Evolutionary conservation across 2,797 vertebrate genomes (phyloP), one percentile per base, ranked within the genome.

Genomic region (Lycodopsis pacificus): DNA sequence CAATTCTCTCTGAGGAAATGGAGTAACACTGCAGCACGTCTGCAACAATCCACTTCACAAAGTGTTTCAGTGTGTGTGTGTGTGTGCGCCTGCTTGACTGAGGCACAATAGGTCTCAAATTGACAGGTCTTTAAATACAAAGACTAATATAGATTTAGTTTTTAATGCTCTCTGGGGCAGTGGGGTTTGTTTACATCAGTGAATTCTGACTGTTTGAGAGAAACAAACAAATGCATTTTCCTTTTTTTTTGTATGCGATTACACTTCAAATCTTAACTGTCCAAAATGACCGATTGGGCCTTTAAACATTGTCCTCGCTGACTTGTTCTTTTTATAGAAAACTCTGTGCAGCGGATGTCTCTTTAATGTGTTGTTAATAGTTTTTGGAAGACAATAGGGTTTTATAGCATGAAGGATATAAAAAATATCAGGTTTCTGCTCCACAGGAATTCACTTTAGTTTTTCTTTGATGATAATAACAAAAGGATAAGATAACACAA

Each of bases 1-100:
- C 70, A 75, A 36, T 76, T 76, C 65, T 32, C 62, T 53, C 36
- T 30, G 65, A 83, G 74, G 74, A 71, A 80, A 67, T 27, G 44
- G 70, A 80, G 73, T 48, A 54, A 58, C 46, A 48, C 56, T n/a
- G 46, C 53, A 20, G 53, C 22, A 59, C 32, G 9, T 56, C 73
- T 70, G 19, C 38, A 68, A 46, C 64, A 51, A 51, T 66, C 13
- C 58, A 62, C n/a, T 17, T 73, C 62, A 76, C 63, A 64, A 64
- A 48, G 40, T 44, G 46, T 27, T 25, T 62, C 12, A n/a, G 25
- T 48, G 30, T 19, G 27, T 62, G 22, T 19, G 32, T 19, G 27
- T 62, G 22, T 19, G 32, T 51, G 7, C 42, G 4, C 58, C 9
- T 61, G 8, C 7, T 27, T 0, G 27, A 44, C 44, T 38, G 56